phyloP scores from a whole-genome alignment of 2,113 vertebrate genomes.

The Rhabdornis inornatus region DNA sequence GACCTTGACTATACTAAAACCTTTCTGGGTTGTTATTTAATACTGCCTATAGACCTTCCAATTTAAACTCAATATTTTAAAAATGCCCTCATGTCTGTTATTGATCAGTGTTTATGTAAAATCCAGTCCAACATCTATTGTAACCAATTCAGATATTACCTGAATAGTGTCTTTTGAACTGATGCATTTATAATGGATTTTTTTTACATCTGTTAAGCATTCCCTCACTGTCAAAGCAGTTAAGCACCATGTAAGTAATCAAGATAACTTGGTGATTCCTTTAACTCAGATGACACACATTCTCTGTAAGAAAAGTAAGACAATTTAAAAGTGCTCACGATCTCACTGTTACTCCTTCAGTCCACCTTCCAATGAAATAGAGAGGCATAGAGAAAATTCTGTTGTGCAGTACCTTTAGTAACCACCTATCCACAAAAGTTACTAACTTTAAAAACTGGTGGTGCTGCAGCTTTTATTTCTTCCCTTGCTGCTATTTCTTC shows the following conservation, averaged over 20 bases:
- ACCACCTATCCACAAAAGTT: not conserved
- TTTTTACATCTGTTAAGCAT: not conserved
- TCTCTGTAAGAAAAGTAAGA: not conserved
- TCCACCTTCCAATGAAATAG: not conserved
- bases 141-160: not conserved
- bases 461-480: not conserved
- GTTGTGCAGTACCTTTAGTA: not conserved
- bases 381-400: not conserved
- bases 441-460: not conserved
- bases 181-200: not conserved
- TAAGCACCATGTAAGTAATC: not conserved
- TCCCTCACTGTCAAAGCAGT: not conserved
- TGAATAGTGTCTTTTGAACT: not conserved
- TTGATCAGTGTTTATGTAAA: not conserved
- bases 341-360: not conserved
- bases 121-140: not conserved
- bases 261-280: not conserved
- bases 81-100: not conserved
- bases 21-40: not conserved
- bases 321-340: not conserved
- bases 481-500: not conserved
- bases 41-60: not conserved
- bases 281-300: not conserved
- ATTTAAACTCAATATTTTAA: not conserved
- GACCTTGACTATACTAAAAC: not conserved